Conservation (phyloP, 2,888 invertebrate genomes). For the Balanococcus diminutus region DNA sequence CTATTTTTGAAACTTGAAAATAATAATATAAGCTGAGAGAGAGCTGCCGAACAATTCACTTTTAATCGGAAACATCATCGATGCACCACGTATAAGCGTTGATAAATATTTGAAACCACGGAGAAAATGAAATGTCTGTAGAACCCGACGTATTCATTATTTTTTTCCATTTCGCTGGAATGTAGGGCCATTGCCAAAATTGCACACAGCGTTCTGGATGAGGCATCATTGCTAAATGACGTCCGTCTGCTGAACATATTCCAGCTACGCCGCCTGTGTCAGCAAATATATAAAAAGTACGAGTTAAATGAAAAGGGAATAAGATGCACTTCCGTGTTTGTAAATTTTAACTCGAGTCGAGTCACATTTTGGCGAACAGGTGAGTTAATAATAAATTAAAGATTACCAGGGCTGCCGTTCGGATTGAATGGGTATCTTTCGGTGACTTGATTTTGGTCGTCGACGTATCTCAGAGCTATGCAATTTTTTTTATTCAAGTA, state of each 20-base stretch:
- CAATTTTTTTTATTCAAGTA: conserved; percentile 64
- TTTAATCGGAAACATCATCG: background rate
- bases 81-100: conserved; percentile 80
- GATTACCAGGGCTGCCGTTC: conserved; percentile 82
- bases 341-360: background rate
- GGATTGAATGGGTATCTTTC: conserved; percentile 92
- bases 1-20: background rate
- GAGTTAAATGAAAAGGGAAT: background rate
- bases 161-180: conserved; percentile 64
- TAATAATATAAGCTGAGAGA: conserved; percentile 8
- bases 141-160: conserved; percentile 18
- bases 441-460: conserved; percentile 75
- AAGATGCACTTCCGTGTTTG: conserved; percentile 3
- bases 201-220: conserved; percentile 86
- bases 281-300: conserved; percentile 29
- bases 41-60: background rate
- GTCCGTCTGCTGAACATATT: conserved; percentile 85
- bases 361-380: background rate
- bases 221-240: conserved; percentile 98
- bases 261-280: conserved; percentile 80
- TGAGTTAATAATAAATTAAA: conserved; percentile 52
- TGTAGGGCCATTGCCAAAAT: conserved; percentile 88
- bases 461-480: conserved; percentile 81
- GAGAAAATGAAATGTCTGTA: conserved; percentile 65
- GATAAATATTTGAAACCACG: conserved; percentile 90